Conservation (phyloP, 2,888 invertebrate species). For the Amphipyra berbera region DNA sequence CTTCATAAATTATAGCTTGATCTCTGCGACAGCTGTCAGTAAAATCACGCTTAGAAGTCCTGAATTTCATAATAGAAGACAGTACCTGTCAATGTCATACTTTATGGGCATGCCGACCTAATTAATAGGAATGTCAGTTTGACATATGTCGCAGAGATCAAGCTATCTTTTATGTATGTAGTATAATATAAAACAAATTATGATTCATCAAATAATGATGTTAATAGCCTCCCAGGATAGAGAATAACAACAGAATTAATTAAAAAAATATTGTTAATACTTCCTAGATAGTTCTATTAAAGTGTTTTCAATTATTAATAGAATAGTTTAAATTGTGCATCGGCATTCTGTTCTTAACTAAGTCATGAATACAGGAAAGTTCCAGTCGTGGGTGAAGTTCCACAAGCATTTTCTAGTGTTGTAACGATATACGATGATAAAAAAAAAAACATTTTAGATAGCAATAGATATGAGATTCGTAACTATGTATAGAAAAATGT, state of each 20-base stretch:
- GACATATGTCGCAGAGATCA: no score
- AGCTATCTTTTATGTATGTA: no score
- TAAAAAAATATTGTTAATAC: slow-evolving; percentile 43
- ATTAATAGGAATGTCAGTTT: no score
- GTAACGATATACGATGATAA: slow-evolving; percentile 67
- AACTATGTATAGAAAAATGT: slow-evolving; percentile 77
- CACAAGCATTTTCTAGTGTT: slow-evolving; percentile 68
- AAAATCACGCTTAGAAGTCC: no score
- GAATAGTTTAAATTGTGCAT: slow-evolving; percentile 42
- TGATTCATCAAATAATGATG: no score
- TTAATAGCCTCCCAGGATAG: slow-evolving; percentile 13
- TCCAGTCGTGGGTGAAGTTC: slow-evolving; percentile 61
- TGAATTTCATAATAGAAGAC: no score
- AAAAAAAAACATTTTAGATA: slow-evolving; percentile 64
- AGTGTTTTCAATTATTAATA: slow-evolving; percentile 49
- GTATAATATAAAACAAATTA: no score
- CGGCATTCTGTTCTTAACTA: slow-evolving; percentile 39
- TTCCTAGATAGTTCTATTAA: slow-evolving; percentile 49
- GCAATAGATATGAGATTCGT: slow-evolving; percentile 71
- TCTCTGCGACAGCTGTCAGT: no score
- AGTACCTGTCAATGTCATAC: no score
- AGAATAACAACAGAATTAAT: slow-evolving; percentile 34
- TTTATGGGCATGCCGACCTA: no score
- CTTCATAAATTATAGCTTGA: no score
- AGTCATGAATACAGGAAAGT: slow-evolving; percentile 63